phyloP scores from a whole-genome alignment of 2,888 invertebrate genomes.

The Acrobasis consociella region DNA sequence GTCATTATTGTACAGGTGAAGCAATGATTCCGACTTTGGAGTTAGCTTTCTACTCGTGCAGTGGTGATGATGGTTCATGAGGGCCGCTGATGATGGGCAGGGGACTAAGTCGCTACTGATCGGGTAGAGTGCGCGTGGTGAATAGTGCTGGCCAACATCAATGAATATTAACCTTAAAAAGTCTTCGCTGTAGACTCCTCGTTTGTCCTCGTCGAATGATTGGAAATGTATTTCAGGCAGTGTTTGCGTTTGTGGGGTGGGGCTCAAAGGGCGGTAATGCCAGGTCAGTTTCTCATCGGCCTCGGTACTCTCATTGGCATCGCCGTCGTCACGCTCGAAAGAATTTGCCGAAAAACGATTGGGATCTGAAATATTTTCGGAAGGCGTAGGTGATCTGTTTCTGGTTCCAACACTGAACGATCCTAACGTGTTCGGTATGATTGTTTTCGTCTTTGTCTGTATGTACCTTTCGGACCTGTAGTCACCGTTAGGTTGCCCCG shows the following conservation, averaged over 20 bases:
- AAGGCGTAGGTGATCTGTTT: slow-evolving; percentile 70
- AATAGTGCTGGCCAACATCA: slow-evolving; percentile 49
- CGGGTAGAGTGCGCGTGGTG: slow-evolving; percentile 39
- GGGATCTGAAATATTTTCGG: slow-evolving; percentile 66
- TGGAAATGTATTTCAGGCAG: slow-evolving; percentile 78
- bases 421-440: slow-evolving; percentile 66
- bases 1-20: slow-evolving; percentile 69
- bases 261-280: slow-evolving; percentile 73
- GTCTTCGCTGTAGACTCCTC: slow-evolving; percentile 71
- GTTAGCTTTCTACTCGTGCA: slow-evolving; percentile 56
- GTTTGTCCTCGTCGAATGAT: slow-evolving; percentile 77
- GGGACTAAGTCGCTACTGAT: slow-evolving; percentile 57
- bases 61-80: slow-evolving; percentile 45
- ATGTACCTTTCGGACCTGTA: slow-evolving; percentile 72
- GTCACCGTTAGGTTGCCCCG: slow-evolving; percentile 62
- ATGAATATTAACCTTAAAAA: slow-evolving; percentile 79
- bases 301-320: slow-evolving; percentile 45
- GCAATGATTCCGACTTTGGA: slow-evolving; percentile 49
- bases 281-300: slow-evolving; percentile 68
- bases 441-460: slow-evolving; percentile 72
- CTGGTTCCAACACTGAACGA: slow-evolving; percentile 71
- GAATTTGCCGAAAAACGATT: slow-evolving; percentile 51
- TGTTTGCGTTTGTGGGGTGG: slow-evolving; percentile 52
- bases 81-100: slow-evolving; percentile 42
- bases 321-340: slow-evolving; percentile 55